These are phyloP conservation scores for Scolopax mira DNA, from an alignment of 2,113 vertebrate species.

Conservation along the genomic window DNA sequence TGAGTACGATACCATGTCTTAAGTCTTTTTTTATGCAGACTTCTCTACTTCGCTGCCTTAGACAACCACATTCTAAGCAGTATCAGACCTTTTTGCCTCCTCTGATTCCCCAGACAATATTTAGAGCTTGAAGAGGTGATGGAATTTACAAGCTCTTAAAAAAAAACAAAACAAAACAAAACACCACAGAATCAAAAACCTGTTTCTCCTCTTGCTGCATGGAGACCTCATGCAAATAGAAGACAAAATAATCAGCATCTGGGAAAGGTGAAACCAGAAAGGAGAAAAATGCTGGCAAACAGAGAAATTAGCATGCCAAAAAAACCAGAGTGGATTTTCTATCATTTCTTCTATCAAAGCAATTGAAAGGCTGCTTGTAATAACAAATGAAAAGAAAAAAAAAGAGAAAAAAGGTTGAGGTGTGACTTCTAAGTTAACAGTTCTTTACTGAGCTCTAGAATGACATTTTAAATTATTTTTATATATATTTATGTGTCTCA, in stretches of 20 bases:
- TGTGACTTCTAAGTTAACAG: background rate
- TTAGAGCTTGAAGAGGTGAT: background rate
- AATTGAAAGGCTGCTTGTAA: background rate
- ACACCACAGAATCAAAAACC: background rate
- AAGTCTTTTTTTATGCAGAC: background rate
- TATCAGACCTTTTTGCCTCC: background rate
- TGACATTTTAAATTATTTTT: background rate
- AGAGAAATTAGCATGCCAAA: background rate
- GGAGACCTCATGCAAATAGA: background rate
- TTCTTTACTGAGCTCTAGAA: background rate
- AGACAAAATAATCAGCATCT: background rate
- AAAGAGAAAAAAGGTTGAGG: background rate
- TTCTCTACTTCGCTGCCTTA: background rate
- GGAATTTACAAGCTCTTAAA: background rate
- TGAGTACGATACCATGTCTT: background rate
- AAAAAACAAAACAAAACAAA: background rate
- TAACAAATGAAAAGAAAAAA: background rate
- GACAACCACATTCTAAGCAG: background rate
- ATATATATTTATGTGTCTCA: background rate
- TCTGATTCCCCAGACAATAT: background rate
- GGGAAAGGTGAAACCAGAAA: background rate
- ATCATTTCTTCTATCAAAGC: background rate
- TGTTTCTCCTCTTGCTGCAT: background rate
- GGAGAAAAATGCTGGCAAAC: background rate
- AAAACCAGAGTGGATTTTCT: background rate